Base-by-base conservation (phyloP, 2,888 invertebrate genomes). In the Trypoxylon attenuatum region DNA sequence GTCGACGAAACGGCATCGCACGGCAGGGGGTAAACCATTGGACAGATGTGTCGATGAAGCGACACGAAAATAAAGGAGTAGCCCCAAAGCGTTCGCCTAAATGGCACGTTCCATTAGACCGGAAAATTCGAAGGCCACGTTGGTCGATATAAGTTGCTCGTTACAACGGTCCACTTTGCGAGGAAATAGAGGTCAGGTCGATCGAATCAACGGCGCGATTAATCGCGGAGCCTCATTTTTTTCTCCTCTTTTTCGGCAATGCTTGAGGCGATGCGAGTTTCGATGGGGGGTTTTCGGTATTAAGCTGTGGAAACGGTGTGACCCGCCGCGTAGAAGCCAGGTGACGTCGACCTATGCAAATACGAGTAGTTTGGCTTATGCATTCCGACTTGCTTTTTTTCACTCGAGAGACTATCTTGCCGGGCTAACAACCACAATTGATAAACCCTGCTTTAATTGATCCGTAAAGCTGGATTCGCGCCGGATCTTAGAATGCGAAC, bases 91-190 rank as follows among this genome's bases (percentile, higher is more conserved):
- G 64, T 6, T 43, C 45, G 42, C 54, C 51, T 65, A 71, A 73
- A 76, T 56, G 56, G 59, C 51, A 50, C 46, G 65, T 76, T 71
- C 61, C 61, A 57, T 54, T 67, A 58, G 73, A 73, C 42, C 53
- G 64, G 66, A 71, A 73, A 76, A 76, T 71, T 73, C 73, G 71
- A 76, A 76, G 67, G 67, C 55, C 55, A 15, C 25, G 22, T 13
- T 38, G 62, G 47, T 74, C 71, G 66, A 71, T 71, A 60, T 50
- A 57, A 62, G 65, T 70, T 19, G 33, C 58, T 50, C 42, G 64
- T 69, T 64, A 61, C 59, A 49, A 60, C 63, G 62, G 67, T 57
- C 70, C 66, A 61, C 67, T 76, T 70, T 42, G 58, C 27, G 46
- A 47, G 43, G 5, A 49, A 57, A 73, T 62, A 39, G 57, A 43